Evolutionary conservation across 2,888 invertebrate species (phyloP).

Genomic region (Syrphus vitripennis): DNA sequence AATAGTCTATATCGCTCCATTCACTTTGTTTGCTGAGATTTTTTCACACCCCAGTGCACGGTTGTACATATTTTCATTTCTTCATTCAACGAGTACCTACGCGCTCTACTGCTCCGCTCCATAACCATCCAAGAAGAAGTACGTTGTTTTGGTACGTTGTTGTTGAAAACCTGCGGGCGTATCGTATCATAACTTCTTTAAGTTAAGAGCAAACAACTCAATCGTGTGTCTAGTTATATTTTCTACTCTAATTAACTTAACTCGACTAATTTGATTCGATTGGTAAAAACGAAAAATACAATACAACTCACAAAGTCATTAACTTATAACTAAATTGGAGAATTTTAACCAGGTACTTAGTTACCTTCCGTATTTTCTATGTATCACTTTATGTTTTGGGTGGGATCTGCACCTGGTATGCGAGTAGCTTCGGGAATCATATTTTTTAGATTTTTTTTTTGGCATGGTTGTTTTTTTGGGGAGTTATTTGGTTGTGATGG

Average conservation of each 20-base stretch:
- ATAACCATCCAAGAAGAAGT: neutral
- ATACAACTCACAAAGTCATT: constrained; percentile 25
- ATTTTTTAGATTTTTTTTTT: neutral
- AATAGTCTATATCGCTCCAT: neutral
- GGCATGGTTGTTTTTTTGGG: too few species aligned
- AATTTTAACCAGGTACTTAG: neutral
- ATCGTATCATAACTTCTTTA: constrained; percentile 47
- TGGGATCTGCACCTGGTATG: neutral
- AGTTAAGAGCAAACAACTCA: constrained; percentile 59
- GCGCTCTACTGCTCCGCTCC: neutral
- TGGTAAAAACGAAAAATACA: constrained; percentile 29
- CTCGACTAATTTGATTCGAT: constrained; percentile 52
- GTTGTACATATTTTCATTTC: constrained; percentile 43
- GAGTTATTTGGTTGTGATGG: neutral
- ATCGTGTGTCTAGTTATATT: constrained; percentile 54
- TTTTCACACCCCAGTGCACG: constrained; percentile 66
- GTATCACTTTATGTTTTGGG: neutral
- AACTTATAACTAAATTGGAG: neutral
- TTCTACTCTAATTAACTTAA: constrained; percentile 66
- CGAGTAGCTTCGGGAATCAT: too few species aligned
- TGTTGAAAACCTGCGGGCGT: constrained; percentile 42
- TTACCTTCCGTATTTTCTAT: neutral
- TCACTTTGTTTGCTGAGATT: constrained; percentile 14
- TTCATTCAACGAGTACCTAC: constrained; percentile 22
- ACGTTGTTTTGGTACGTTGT: neutral